Conservation (phyloP, 2,113 vertebrate genomes). For the Raja brachyura region DNA sequence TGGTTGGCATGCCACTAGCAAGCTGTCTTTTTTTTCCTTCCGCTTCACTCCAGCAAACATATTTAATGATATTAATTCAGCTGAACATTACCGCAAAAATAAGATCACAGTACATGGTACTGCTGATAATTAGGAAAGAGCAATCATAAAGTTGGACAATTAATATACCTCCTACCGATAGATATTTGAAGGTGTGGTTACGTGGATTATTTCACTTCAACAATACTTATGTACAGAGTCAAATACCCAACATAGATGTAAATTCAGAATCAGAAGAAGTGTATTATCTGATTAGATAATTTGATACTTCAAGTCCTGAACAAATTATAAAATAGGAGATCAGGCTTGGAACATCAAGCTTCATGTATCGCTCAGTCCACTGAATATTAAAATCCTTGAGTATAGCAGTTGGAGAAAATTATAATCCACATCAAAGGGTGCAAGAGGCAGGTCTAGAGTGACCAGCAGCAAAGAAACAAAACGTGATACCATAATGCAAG, state of each 20-base stretch:
- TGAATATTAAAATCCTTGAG: neutral
- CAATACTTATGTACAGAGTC: neutral
- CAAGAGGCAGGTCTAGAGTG: neutral
- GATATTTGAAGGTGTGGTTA: neutral
- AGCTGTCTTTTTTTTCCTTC: neutral
- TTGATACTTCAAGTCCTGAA: neutral
- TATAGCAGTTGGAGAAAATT: neutral
- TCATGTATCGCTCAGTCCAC: neutral
- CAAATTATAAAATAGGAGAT: neutral
- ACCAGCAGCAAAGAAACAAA: slow-evolving; percentile 12
- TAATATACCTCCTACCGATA: neutral
- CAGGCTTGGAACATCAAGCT: neutral
- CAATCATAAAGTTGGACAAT: neutral
- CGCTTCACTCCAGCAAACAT: neutral
- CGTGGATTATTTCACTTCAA: neutral
- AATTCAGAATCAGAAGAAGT: neutral
- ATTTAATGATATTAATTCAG: neutral
- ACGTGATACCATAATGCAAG: neutral
- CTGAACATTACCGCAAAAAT: neutral
- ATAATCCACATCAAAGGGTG: neutral
- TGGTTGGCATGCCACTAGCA: neutral
- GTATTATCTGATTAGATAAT: neutral
- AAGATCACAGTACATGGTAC: neutral
- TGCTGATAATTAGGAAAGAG: neutral
- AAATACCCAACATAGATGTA: neutral